These are phyloP conservation scores for Steinernema carpocapsae DNA, from an alignment of 2,888 invertebrate genomes.

Conservation along the genomic window DNA sequence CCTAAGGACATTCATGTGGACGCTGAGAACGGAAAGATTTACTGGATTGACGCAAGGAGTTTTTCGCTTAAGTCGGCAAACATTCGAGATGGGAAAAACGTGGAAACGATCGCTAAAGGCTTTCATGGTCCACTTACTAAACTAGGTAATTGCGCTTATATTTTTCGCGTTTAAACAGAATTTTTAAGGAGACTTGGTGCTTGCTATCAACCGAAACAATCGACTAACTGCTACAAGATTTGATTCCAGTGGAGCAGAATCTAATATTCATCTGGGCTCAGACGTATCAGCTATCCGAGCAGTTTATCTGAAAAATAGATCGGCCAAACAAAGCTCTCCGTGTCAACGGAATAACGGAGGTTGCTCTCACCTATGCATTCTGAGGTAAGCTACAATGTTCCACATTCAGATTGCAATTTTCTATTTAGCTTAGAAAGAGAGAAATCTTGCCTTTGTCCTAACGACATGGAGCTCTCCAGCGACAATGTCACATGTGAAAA, in stretches of 20 bases:
- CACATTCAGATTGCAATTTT: conserved; percentile 33
- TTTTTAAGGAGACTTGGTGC: neutral
- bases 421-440: conserved; percentile 36
- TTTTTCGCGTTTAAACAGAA: neutral
- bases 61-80: conserved; percentile 39
- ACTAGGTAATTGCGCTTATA: conserved; percentile 35
- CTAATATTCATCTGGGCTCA: conserved; percentile 42
- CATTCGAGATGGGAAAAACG: conserved; percentile 32
- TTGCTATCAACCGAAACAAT: neutral
- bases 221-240: neutral
- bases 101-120: conserved; percentile 34
- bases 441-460: conserved; percentile 42
- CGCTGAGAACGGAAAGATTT: conserved; percentile 38
- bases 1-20: conserved; percentile 43
- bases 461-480: conserved; percentile 39
- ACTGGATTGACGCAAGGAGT: conserved; percentile 44
- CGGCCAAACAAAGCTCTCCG: neutral
- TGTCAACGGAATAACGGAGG: conserved; percentile 38
- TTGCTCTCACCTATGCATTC: conserved; percentile 46
- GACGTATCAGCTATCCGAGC: conserved; percentile 42
- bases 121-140: conserved; percentile 43
- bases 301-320: conserved; percentile 25
- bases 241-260: neutral
- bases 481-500: conserved; percentile 38
- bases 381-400: conserved; percentile 35